phyloP scores from a whole-genome alignment of 1,140 invertebrate genomes.

The Metaphire vulgaris region DNA sequence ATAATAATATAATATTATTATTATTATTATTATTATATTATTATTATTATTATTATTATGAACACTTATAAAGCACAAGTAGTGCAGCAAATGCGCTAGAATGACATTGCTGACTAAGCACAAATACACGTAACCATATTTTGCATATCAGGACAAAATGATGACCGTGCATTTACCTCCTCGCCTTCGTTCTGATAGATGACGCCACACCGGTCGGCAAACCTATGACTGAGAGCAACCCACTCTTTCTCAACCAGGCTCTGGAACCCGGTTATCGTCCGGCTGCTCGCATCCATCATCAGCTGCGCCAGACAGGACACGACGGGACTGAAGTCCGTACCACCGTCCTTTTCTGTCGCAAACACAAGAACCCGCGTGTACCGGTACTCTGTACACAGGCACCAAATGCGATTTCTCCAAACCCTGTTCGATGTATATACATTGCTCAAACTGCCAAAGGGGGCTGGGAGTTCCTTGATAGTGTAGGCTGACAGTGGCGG shows the following conservation, averaged over 20 bases:
- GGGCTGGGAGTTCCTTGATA: not conserved
- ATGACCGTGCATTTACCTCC: constrained; percentile 44
- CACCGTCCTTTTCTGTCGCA: constrained; percentile 59
- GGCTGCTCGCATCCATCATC: constrained; percentile 72
- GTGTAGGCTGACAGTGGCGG: no score
- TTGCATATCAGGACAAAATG: no score
- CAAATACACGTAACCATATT: no score
- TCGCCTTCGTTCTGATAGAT: constrained; percentile 50
- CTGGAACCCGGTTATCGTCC: constrained; percentile 82
- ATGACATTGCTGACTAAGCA: no score
- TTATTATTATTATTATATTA: no score
- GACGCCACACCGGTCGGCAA: constrained; percentile 66
- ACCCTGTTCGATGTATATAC: constrained; percentile 5
- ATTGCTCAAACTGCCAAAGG: not conserved
- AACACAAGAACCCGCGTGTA: not conserved
- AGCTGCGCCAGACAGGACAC: constrained; percentile 80
- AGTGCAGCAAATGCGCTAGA: no score
- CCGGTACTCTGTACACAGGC: not conserved
- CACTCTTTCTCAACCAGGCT: constrained; percentile 88
- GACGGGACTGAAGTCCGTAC: constrained; percentile 79
- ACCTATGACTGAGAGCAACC: constrained; percentile 83
- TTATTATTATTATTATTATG: no score
- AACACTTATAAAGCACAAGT: no score
- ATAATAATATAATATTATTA: no score
- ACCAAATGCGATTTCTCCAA: not conserved